Base-by-base conservation (phyloP, 2,888 invertebrate species). In the Shargacucullia verbasci region DNA sequence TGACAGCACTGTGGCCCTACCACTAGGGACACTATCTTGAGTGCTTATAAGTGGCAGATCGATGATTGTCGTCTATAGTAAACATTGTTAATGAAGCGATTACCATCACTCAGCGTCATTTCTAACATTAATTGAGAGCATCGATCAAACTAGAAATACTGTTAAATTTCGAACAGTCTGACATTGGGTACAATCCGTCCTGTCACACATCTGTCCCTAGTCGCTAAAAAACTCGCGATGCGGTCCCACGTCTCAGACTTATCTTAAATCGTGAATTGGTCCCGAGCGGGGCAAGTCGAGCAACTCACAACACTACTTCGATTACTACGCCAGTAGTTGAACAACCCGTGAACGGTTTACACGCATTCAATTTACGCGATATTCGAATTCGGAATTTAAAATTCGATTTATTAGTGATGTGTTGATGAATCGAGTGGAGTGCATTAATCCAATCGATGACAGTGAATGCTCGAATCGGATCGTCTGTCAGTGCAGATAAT, bases 201-300 rank as follows among this genome's bases (percentile, higher is more conserved):
- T 69, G 76, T 68, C 73, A 63, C 55, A 60, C 69, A 56, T 73
- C 77, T 78, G 80, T 77, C 73, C 56, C 64, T 70, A 60, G 74
- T 70, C 61, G 71, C 74, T 57, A 74, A 80, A 83, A 83, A 83
- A 78, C 79, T 64, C 52, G 70, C 44, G 47, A 77, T 73, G 74
- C 73, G 77, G 78, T 82, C 80, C 76, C 77, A 79, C 76, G 78
- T 76, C 75, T 79, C 74, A 50, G 79, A 86, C 65, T 70, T 76
- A 87, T 88, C 85, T 87, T 73, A 81, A 79, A 88, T 88, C 86
- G 81, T 83, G 86, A 87, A 87, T 88, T 3, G 83, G 79, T 77
- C 74, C 76, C 75, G 76, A 72, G 76, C 72, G 73, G 59, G 63
- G 63, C 79, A 71, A 81, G 82, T 70, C 78, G 73, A 73, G 79